These are phyloP conservation scores for Enteromius treurensis DNA, from an alignment of 2,797 vertebrate species.

Conservation along the genomic window DNA sequence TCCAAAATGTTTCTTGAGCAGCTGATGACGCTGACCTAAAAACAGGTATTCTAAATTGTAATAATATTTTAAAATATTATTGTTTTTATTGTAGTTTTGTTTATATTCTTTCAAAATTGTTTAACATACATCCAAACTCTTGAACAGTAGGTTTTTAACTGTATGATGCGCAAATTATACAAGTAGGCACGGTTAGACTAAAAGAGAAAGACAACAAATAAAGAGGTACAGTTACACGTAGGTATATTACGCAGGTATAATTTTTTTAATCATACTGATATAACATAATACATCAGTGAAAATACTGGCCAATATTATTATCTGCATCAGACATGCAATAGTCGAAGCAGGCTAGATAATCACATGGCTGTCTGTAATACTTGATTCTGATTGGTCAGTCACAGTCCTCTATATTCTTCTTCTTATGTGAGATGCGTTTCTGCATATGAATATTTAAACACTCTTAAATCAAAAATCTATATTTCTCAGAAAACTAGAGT, in stretches of 20 bases:
- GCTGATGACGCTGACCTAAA: not conserved
- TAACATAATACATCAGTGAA: not conserved
- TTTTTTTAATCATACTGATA: not conserved
- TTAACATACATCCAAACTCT: not conserved
- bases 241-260: not conserved
- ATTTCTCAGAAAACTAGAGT: too few relatives aligned
- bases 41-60: not conserved
- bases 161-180: not conserved
- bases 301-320: not conserved
- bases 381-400: too few relatives aligned
- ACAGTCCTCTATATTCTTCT: too few relatives aligned
- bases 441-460: too few relatives aligned
- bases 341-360: too few relatives aligned
- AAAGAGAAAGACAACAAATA: not conserved
- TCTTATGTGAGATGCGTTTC: too few relatives aligned
- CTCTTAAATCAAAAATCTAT: too few relatives aligned
- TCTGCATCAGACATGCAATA: too few relatives aligned
- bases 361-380: too few relatives aligned
- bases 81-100: not conserved
- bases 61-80: not conserved
- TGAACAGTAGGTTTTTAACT: too few relatives aligned
- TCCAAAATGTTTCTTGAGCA: not conserved
- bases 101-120: not conserved
- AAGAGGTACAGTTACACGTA: not conserved
- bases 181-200: not conserved